Conservation (phyloP, 1,140 invertebrate species). For the Mesaphorura yosii region DNA sequence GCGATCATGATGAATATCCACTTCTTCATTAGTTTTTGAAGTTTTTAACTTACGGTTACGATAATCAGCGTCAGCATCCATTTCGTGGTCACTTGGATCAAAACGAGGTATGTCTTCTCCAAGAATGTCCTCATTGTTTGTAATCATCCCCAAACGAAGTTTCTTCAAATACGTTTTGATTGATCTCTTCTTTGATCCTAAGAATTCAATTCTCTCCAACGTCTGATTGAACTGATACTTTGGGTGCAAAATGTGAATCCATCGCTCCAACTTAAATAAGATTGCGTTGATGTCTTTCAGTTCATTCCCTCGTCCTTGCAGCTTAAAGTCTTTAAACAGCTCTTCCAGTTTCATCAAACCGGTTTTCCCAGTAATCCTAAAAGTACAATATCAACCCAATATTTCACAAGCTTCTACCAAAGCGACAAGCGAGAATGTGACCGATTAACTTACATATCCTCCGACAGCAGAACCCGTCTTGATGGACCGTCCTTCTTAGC, state of each 20-base stretch:
- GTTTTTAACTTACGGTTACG: too few relatives aligned
- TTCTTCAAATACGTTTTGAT: slow-evolving; percentile 49
- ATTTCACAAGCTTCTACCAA: too few relatives aligned
- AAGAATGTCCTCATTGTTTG: slow-evolving; percentile 21
- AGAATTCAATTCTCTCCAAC: slow-evolving; percentile 61
- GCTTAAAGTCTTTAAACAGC: slow-evolving; percentile 69
- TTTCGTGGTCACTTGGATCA: too few relatives aligned
- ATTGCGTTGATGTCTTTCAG: slow-evolving; percentile 66
- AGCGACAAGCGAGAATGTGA: neutral
- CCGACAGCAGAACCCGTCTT: slow-evolving; percentile 13
- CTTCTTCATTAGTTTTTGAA: too few relatives aligned
- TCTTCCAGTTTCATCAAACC: slow-evolving; percentile 65
- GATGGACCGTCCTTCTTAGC: slow-evolving; percentile 18
- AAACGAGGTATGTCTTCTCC: too few relatives aligned
- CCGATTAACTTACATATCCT: slow-evolving; percentile 23
- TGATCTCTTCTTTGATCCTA: slow-evolving; percentile 57
- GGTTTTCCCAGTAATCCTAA: slow-evolving; percentile 26
- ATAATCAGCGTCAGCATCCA: too few relatives aligned
- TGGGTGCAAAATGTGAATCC: slow-evolving; percentile 81
- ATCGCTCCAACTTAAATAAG: slow-evolving; percentile 75
- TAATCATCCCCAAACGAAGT: slow-evolving; percentile 50
- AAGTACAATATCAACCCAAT: slow-evolving; percentile 3
- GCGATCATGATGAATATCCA: too few relatives aligned
- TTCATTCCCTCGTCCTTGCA: slow-evolving; percentile 72
- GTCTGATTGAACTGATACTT: slow-evolving; percentile 76